A percentile compares a stretch with the other conserved stretches of the same genome.
These are phyloP conservation scores for Oligia fasciuncula DNA, from an alignment of 2,888 invertebrate genomes.

Conservation along the genomic window DNA sequence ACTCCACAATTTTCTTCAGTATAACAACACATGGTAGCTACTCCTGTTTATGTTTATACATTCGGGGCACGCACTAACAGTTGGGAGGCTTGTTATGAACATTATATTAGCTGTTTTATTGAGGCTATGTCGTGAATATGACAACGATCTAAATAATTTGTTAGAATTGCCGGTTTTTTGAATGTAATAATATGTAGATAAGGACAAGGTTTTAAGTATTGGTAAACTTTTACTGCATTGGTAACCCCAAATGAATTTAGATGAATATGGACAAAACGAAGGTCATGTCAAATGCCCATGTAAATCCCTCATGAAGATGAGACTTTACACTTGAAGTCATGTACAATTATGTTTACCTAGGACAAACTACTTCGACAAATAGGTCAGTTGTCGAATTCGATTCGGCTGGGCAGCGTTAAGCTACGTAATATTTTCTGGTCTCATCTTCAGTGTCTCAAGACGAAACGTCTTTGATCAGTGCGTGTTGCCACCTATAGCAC, in stretches of 20 bases:
- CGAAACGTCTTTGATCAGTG: neutral
- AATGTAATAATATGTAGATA: neutral
- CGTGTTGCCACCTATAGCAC: neutral
- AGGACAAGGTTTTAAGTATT: neutral
- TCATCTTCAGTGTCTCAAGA: neutral
- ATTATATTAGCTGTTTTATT: constrained; percentile 59
- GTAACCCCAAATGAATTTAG: neutral
- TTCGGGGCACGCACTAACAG: constrained; percentile 64
- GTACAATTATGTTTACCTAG: neutral
- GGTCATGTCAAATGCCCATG: neutral
- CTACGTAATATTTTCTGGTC: neutral
- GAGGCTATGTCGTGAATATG: constrained; percentile 30
- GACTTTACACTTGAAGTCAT: neutral
- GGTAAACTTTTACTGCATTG: neutral
- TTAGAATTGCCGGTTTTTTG: neutral
- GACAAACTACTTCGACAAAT: neutral
- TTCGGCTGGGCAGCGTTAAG: neutral
- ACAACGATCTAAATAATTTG: constrained; percentile 15
- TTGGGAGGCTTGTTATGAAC: constrained; percentile 52
- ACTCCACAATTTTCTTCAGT: constrained; percentile 5
- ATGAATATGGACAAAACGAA: neutral
- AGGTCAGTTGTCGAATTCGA: neutral
- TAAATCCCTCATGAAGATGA: neutral
- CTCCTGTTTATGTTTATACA: constrained; percentile 58
- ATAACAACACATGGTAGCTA: constrained; percentile 25